phyloP scores from a whole-genome alignment of 2,888 invertebrate genomes.

The Drosophila austrosaltans region DNA sequence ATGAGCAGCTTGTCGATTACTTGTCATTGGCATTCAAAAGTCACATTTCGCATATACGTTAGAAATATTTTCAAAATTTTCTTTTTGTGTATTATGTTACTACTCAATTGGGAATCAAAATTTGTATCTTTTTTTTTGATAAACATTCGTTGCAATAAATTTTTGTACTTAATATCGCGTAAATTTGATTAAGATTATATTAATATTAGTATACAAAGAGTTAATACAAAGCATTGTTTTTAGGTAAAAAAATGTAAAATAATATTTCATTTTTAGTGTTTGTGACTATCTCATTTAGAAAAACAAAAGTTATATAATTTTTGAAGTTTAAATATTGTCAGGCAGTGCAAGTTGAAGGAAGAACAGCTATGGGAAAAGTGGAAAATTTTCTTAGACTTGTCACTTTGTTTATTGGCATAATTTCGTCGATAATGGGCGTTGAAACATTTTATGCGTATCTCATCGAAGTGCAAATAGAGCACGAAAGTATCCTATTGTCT shows the following conservation, averaged over 20 bases:
- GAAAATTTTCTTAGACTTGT: neutral
- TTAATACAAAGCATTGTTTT: no score
- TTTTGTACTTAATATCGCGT: no score
- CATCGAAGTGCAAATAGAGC: neutral
- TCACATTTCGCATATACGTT: neutral
- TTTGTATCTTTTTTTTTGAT: no score
- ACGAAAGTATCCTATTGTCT: neutral
- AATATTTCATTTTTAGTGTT: no score
- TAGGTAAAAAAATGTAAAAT: no score
- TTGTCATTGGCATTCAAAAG: conserved; percentile 18
- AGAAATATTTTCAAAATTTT: no score
- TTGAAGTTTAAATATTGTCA: neutral
- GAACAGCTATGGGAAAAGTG: neutral
- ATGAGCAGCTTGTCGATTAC: neutral
- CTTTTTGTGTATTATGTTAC: no score
- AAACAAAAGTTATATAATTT: neutral
- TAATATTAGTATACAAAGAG: no score
- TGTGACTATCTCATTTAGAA: no score
- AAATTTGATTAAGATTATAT: no score
- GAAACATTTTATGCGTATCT: neutral
- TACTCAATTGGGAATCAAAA: no score
- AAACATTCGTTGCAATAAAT: no score
- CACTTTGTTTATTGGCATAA: neutral
- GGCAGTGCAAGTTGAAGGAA: neutral
- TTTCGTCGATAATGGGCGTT: neutral